A percentile compares a stretch with the other conserved stretches of the same genome.
phyloP scores from a whole-genome alignment of 2,797 vertebrate genomes.

The Fringilla coelebs region DNA sequence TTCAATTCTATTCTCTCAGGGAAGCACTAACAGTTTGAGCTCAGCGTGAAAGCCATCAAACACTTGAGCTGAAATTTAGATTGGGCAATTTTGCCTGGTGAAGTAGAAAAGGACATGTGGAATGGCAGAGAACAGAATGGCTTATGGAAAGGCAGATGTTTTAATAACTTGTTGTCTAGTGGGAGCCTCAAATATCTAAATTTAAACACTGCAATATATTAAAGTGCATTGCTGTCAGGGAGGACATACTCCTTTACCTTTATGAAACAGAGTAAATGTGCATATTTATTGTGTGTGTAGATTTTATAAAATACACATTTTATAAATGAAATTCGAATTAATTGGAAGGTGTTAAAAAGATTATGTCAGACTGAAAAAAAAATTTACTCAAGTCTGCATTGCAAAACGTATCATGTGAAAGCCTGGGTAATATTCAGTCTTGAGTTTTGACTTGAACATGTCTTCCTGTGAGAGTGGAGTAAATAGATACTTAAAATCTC shows the following conservation, averaged over 20 bases:
- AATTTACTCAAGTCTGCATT: not conserved
- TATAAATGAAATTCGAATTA: conserved; percentile 16
- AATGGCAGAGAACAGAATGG: conserved; percentile 75
- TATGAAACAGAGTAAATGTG: not conserved
- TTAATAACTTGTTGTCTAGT: conserved; percentile 77
- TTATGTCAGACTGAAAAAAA: not conserved
- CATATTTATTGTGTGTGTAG: not conserved
- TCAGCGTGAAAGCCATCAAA: conserved; percentile 85
- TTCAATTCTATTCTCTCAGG: conserved; percentile 84
- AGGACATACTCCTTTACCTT: not conserved
- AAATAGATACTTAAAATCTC: not conserved
- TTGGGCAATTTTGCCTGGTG: conserved; percentile 84
- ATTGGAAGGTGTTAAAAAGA: not conserved
- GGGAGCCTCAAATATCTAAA: conserved; percentile 70
- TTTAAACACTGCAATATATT: conserved; percentile 69
- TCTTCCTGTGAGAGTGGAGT: not conserved
- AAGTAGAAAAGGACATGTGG: conserved; percentile 82
- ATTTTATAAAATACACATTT: not conserved
- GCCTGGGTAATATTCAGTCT: not conserved
- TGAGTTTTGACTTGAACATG: not conserved
- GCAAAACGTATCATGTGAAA: not conserved
- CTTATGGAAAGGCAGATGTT: conserved; percentile 81
- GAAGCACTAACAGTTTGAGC: conserved; percentile 83
- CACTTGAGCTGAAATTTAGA: conserved; percentile 86
- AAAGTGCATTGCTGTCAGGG: conserved; percentile 36